These are phyloP conservation scores for Phalacrocorax brasilianus DNA, from an alignment of 2,113 vertebrate genomes.

Conservation along the genomic window DNA sequence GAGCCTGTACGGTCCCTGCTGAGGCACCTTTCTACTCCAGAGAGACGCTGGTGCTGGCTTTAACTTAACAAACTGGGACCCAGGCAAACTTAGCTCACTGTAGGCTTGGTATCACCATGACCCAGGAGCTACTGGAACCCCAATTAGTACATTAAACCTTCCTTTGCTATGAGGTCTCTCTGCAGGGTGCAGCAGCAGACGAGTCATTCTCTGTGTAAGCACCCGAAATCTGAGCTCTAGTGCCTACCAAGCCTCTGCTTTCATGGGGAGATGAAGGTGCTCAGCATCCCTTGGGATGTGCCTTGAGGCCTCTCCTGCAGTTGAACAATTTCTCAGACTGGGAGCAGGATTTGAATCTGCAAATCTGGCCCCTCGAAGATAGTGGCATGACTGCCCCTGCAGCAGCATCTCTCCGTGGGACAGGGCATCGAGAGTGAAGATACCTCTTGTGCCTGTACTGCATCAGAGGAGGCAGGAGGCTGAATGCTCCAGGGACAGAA, in stretches of 20 bases:
- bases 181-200: neutral
- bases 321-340: neutral
- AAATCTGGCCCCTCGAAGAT: rapidly evolving
- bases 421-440: neutral
- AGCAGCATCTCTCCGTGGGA: neutral
- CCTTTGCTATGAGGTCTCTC: neutral
- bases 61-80: neutral
- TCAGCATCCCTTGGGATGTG: neutral
- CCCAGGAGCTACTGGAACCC: neutral
- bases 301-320: neutral
- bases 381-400: neutral
- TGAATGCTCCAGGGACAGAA: neutral
- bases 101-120: neutral
- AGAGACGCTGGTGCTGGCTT: neutral
- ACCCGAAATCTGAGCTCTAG: neutral
- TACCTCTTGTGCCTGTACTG: neutral
- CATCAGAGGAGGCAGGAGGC: neutral
- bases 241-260: neutral
- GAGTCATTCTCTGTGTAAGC: neutral
- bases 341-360: neutral
- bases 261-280: neutral
- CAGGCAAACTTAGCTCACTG: rapidly evolving
- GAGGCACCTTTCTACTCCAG: neutral
- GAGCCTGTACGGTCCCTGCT: neutral
- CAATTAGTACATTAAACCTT: too few species aligned